Evolutionary conservation across 2,113 vertebrate species (phyloP).

Genomic region (Pyxicephalus adspersus): DNA sequence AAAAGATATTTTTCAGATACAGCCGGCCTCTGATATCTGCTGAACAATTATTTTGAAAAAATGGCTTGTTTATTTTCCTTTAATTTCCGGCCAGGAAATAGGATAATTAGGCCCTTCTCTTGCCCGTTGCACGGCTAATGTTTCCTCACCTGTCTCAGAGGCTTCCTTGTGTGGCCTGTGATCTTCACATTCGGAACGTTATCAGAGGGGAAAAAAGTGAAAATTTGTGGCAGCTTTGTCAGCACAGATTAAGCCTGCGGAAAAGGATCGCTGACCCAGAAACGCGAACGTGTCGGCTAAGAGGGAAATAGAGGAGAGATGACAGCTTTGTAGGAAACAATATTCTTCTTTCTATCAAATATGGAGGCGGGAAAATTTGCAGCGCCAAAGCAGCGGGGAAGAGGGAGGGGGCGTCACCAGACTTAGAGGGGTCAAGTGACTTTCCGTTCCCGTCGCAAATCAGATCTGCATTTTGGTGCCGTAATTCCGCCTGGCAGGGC

Average conservation of each 20-base stretch:
- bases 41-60: background rate
- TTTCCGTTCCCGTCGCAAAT: slow-evolving; percentile 22
- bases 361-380: slow-evolving; percentile 9
- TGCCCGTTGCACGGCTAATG: background rate
- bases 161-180: background rate
- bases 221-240: slow-evolving; percentile 45
- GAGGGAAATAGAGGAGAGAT: slow-evolving; percentile 3
- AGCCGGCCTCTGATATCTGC: background rate
- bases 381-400: background rate
- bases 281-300: slow-evolving; percentile 14
- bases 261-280: slow-evolving; percentile 51
- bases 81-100: too few relatives aligned
- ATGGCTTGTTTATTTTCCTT: too few relatives aligned
- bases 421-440: slow-evolving; percentile 21
- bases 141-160: slow-evolving; percentile 28
- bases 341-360: slow-evolving; percentile 7
- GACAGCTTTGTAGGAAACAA: slow-evolving; percentile 30
- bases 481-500: slow-evolving; percentile 27
- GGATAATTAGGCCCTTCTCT: slow-evolving; percentile 25
- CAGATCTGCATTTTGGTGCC: background rate
- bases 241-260: slow-evolving; percentile 42
- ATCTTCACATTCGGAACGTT: slow-evolving; percentile 18
- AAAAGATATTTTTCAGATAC: background rate
- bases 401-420: background rate
- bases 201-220: slow-evolving; percentile 9